phyloP scores from a whole-genome alignment of 2,113 vertebrate genomes.

The Toxotes chatareus region DNA sequence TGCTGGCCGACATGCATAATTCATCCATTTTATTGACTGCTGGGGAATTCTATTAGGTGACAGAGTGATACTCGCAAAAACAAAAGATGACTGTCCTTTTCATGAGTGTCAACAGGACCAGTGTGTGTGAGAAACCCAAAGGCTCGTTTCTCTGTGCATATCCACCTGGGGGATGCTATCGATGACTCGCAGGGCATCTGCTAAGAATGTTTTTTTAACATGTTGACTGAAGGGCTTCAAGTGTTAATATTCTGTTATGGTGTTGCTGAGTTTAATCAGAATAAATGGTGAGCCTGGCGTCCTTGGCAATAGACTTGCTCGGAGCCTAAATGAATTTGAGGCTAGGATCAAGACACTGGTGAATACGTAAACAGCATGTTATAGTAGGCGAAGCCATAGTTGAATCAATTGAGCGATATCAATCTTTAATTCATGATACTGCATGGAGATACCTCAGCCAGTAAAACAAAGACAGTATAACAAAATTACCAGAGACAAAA shows the following conservation, averaged over 20 bases:
- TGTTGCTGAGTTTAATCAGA: slow-evolving; percentile 44
- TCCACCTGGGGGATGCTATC: slow-evolving; percentile 25
- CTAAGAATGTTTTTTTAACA: slow-evolving; percentile 18
- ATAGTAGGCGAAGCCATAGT: not conserved
- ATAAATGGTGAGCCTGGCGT: slow-evolving; percentile 38
- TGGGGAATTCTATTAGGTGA: slow-evolving; percentile 79
- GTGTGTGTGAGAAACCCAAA: slow-evolving; percentile 32
- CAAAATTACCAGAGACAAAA: not conserved
- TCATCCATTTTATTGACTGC: slow-evolving; percentile 82
- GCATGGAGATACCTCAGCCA: not conserved
- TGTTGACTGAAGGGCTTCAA: slow-evolving; percentile 39
- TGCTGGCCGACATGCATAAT: slow-evolving; percentile 78
- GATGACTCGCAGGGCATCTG: slow-evolving; percentile 10
- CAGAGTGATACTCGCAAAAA: slow-evolving; percentile 68
- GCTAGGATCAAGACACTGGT: not conserved
- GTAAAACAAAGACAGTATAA: not conserved
- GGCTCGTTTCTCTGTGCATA: not conserved
- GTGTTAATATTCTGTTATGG: slow-evolving; percentile 15
- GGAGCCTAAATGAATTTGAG: slow-evolving; percentile 30
- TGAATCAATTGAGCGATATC: not conserved
- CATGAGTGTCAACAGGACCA: slow-evolving; percentile 56
- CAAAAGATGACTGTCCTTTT: slow-evolving; percentile 76
- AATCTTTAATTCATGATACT: not conserved
- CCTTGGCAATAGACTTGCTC: slow-evolving; percentile 42
- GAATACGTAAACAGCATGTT: slow-evolving; percentile 26